Evolutionary conservation across 2,797 vertebrate species (phyloP), one percentile per base, ranked within the genome.

Genomic region (Natrix natrix): DNA sequence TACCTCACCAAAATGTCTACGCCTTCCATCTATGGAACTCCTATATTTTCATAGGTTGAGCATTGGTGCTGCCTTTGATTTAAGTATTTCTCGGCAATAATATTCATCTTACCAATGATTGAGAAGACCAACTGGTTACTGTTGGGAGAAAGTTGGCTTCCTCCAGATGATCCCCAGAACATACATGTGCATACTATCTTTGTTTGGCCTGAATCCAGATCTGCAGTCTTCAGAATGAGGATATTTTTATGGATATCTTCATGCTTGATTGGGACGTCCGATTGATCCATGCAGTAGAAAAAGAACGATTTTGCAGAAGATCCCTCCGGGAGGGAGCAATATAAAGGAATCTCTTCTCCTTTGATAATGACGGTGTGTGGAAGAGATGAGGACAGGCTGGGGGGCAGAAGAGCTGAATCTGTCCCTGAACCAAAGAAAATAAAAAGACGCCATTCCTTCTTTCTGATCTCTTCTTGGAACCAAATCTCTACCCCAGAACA

Each of bases 131-230:
- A 2, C 66, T 32, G 66, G 13, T 69, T 14, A 69, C 66, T 69
- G 0, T 0, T 32, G n/a, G 5, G 2, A 69, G n/a, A 16, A 69
- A 37, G 1, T 5, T 28, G 4, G 11, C 0, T n/a, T 16, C 28
- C 4, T 13, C 28, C 13, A 69, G 13, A n/a, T 66, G 11, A 0
- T 66, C 13, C 63, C 63, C 13, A 0, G 28, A n/a, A 69, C 0
- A 0, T 6, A 2, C 12, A 69, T 5, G 0, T 14, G 16, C 28
- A 69, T 69, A 0, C 1, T n/a, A 32, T 32, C 63, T 69, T 16
- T 32, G 28, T 69, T 32, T 16, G n/a, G 13, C 32, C 0, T 2
- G 63, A 69, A 7, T 16, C 1, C 12, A 69, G 4, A 7, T 69
- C 5, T 0, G 2, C 14, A 16, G 28, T 69, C 0, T 1, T 32